Conservation (phyloP, 2,113 vertebrate genomes). For the Bothrops jararaca region DNA sequence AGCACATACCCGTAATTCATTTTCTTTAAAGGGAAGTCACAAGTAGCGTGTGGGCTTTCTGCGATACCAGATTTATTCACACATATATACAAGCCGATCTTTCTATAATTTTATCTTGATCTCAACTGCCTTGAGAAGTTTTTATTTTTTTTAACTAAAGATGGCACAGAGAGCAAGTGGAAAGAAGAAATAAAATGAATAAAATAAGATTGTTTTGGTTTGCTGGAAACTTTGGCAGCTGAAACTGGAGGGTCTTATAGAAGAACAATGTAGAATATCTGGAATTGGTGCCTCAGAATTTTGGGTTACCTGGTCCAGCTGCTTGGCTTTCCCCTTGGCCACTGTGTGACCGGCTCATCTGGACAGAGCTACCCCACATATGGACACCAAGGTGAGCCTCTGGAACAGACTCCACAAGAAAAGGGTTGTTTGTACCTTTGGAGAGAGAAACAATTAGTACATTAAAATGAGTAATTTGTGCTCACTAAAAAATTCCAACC, state of each 20-base stretch:
- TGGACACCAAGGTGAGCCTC: conserved; percentile 17
- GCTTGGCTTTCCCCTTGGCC: background rate
- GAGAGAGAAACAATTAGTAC: background rate
- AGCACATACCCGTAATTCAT: background rate
- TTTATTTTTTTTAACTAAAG: background rate
- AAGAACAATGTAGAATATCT: too few species aligned
- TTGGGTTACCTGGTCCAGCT: background rate
- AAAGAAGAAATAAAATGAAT: background rate
- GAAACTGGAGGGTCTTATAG: background rate
- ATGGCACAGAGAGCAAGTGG: background rate
- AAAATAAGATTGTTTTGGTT: background rate
- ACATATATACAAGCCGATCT: background rate
- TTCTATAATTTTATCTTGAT: background rate
- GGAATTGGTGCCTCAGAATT: background rate
- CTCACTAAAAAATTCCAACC: background rate
- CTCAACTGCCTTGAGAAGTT: background rate
- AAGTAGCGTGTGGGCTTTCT: background rate
- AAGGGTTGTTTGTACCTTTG: conserved; percentile 38
- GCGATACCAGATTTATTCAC: background rate
- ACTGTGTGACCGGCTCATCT: conserved; percentile 17
- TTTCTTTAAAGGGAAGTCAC: background rate
- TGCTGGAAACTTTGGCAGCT: background rate
- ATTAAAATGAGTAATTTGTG: background rate
- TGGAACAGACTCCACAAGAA: conserved; percentile 38
- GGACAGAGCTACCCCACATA: background rate